A percentile compares a stretch with the other conserved stretches of the same genome.
phyloP scores from a whole-genome alignment of 2,797 vertebrate genomes.

The Pyrocephalus nanus region DNA sequence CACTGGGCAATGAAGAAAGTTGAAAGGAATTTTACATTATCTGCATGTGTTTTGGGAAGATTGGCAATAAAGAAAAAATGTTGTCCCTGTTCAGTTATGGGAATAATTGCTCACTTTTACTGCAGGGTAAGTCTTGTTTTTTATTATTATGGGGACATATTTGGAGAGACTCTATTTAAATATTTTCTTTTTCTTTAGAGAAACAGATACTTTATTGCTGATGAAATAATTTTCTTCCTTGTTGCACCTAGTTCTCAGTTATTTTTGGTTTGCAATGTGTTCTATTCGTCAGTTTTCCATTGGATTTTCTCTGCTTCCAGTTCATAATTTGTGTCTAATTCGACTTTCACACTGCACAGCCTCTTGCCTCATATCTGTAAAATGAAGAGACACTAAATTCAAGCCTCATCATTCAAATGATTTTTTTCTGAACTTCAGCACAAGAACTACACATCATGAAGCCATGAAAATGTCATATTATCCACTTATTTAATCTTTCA shows the following conservation, averaged over 20 bases:
- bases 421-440: neutral
- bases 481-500: neutral
- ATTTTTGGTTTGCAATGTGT: neutral
- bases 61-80: neutral
- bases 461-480: neutral
- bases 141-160: neutral
- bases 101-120: neutral
- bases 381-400: neutral
- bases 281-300: neutral
- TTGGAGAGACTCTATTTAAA: neutral
- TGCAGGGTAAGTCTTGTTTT: neutral
- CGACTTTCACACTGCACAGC: neutral
- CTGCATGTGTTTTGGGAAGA: neutral
- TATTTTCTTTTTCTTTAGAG: neutral
- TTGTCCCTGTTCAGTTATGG: neutral
- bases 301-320: neutral
- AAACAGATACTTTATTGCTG: neutral
- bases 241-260: neutral
- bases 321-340: neutral
- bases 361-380: neutral
- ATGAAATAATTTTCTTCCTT: neutral
- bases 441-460: neutral
- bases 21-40: neutral
- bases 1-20: constrained; percentile 4
- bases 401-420: neutral